phyloP scores from a whole-genome alignment of 2,888 invertebrate genomes.

The Agrotis exclamationis region DNA sequence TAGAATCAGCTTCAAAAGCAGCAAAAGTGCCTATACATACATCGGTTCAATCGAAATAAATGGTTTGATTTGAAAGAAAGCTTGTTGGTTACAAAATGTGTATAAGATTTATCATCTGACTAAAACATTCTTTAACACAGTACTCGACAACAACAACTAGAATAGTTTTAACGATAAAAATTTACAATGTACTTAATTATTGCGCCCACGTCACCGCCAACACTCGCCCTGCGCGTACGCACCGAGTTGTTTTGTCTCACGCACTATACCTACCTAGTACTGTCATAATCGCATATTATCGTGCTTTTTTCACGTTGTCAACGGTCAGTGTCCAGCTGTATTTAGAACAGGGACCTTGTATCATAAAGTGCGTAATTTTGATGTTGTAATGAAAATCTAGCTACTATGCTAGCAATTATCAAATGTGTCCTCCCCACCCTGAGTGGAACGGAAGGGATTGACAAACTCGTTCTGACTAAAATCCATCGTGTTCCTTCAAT shows the following conservation, averaged over 20 bases:
- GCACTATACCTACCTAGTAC: not conserved
- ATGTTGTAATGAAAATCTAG: not conserved
- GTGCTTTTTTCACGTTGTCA: conserved; percentile 23
- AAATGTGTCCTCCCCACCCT: no score
- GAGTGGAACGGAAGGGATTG: no score
- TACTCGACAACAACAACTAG: conserved; percentile 17
- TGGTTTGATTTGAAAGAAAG: not conserved
- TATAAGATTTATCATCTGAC: not conserved
- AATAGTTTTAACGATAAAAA: conserved; percentile 54
- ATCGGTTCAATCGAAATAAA: no score
- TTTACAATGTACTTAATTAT: conserved; percentile 60
- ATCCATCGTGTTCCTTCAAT: no score
- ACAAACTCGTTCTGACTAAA: no score
- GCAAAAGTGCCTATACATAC: no score
- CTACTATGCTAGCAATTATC: not conserved
- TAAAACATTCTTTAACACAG: not conserved
- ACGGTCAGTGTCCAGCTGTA: not conserved
- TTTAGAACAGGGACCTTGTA: not conserved
- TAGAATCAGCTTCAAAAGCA: no score
- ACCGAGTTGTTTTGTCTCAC: conserved; percentile 18
- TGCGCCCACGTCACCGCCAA: conserved; percentile 56
- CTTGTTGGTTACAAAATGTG: not conserved
- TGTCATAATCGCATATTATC: conserved; percentile 17
- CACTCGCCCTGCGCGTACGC: conserved; percentile 40
- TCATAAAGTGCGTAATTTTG: not conserved